Evolutionary conservation across 2,888 invertebrate species (phyloP).

Genomic region (Neoaliturus tenellus): DNA sequence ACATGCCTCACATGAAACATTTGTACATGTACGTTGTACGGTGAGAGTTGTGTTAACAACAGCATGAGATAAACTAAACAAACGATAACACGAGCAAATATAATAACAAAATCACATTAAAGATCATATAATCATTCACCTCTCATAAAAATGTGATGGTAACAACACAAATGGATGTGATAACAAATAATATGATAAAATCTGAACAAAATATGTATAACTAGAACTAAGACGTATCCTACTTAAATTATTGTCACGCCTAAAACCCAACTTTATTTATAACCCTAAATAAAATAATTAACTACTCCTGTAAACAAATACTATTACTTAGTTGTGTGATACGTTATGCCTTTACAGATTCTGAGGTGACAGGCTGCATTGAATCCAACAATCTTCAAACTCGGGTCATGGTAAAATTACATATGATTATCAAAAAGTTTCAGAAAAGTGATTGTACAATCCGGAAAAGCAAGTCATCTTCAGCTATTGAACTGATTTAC

Average conservation of each 20-base stretch:
- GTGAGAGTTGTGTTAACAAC: constrained; percentile 19
- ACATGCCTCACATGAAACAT: constrained; percentile 33
- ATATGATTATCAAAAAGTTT: neutral
- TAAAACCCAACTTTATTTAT: constrained; percentile 17
- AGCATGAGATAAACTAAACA: constrained; percentile 36
- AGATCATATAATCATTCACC: constrained; percentile 9
- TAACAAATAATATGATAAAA: constrained; percentile 33
- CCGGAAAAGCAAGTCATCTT: neutral
- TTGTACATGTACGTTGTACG: constrained; percentile 35
- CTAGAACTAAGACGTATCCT: constrained; percentile 17
- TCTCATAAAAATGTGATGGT: constrained; percentile 34
- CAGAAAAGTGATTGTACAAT: neutral
- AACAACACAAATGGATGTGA: constrained; percentile 36
- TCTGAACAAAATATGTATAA: constrained; percentile 28
- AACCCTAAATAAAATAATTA: constrained; percentile 4
- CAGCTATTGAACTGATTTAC: neutral
- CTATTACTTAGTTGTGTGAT: constrained; percentile 8
- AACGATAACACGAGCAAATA: constrained; percentile 43
- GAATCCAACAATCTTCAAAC: neutral
- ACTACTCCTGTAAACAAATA: constrained; percentile 16
- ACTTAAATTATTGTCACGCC: constrained; percentile 46
- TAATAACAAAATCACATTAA: constrained; percentile 48
- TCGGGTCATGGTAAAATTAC: neutral
- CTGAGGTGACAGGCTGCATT: neutral
- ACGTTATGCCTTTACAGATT: neutral